These are phyloP conservation scores for Actenoides lindsayi DNA, from an alignment of 2,113 vertebrate genomes.

Conservation along the genomic window DNA sequence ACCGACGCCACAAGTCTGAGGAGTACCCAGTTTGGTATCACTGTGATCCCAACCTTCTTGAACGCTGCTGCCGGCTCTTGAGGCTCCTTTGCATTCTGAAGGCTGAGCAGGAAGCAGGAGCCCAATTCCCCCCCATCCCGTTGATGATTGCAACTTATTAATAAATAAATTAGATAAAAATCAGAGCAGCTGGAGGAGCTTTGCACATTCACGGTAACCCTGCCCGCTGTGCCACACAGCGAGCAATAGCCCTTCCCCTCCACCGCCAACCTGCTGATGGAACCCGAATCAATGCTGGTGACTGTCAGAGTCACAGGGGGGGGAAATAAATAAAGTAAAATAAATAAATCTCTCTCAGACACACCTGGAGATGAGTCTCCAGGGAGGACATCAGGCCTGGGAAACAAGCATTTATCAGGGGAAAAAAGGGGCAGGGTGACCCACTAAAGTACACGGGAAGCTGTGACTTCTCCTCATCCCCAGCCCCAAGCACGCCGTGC, in stretches of 20 bases:
- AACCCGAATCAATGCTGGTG: background rate
- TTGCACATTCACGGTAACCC: background rate
- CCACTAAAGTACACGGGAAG: background rate
- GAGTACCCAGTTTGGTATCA: background rate
- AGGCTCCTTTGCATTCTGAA: constrained; percentile 12
- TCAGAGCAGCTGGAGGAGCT: constrained; percentile 20
- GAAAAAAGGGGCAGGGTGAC: background rate
- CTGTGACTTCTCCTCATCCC: background rate
- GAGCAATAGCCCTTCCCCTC: background rate
- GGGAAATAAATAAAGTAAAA: too few species aligned
- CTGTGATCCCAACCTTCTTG: background rate
- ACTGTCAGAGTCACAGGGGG: background rate
- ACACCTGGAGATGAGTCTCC: background rate
- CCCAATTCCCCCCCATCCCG: background rate
- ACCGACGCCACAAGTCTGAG: background rate
- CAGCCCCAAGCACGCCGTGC: background rate
- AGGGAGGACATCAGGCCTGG: background rate
- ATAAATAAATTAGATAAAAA: background rate
- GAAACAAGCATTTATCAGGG: background rate
- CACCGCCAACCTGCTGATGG: background rate
- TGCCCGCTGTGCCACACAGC: background rate
- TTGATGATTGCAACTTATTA: background rate
- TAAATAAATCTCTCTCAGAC: background rate
- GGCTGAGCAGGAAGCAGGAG: constrained; percentile 2
- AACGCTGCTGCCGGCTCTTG: background rate